Evolutionary conservation across 2,113 vertebrate species (phyloP).

Genomic region (Puntigrus tetrazona): DNA sequence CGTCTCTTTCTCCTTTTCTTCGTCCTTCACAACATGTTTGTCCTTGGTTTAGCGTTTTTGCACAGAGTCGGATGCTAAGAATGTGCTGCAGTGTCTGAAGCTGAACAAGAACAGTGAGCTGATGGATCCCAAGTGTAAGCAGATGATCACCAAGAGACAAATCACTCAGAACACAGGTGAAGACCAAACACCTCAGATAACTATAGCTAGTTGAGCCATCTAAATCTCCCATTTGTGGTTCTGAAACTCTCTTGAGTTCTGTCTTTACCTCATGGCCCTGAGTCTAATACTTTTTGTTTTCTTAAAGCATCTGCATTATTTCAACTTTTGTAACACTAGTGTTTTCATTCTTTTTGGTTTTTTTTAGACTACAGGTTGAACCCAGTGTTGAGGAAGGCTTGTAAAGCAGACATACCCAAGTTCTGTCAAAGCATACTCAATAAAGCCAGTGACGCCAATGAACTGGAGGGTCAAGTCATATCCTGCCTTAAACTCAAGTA

Average conservation of each 20-base stretch:
- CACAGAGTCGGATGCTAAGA: constrained; percentile 85
- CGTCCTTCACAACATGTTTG: neutral
- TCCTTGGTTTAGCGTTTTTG: constrained; percentile 80
- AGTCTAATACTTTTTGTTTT: neutral
- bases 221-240: neutral
- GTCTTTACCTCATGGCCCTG: neutral
- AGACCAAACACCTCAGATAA: neutral
- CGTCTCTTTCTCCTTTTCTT: neutral
- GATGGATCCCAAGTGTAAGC: constrained; percentile 92
- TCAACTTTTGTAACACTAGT: neutral
- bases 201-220: neutral
- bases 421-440: constrained; percentile 91
- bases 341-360: neutral
- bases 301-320: neutral
- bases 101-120: constrained; percentile 90
- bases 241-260: neutral
- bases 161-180: constrained; percentile 84
- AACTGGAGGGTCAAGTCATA: constrained; percentile 95
- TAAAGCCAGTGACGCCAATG: constrained; percentile 86
- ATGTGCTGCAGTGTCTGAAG: constrained; percentile 83
- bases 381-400: constrained; percentile 92
- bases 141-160: constrained; percentile 91
- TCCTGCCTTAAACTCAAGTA: constrained; percentile 96
- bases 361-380: constrained; percentile 92
- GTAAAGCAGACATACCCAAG: constrained; percentile 97